Evolutionary conservation across 2,113 vertebrate genomes (phyloP).

Genomic region (Thunnus maccoyii): DNA sequence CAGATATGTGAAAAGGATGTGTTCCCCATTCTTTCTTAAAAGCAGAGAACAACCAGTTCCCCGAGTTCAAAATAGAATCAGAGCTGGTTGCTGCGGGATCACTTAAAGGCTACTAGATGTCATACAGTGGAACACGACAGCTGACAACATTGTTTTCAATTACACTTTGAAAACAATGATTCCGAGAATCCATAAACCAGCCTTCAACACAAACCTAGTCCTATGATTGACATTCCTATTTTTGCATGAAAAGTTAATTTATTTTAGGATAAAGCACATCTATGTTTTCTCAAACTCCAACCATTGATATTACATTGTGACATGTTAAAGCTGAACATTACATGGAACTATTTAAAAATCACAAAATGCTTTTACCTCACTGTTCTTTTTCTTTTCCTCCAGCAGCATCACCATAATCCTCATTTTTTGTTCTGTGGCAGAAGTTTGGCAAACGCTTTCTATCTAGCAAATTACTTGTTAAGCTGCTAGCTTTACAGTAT

Average conservation of each 20-base stretch:
- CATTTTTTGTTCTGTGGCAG: constrained; percentile 62
- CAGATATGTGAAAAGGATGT: neutral
- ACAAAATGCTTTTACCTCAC: constrained; percentile 65
- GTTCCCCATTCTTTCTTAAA: constrained; percentile 4
- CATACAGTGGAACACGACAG: neutral
- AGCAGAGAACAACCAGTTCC: neutral
- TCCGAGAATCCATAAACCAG: too few species aligned
- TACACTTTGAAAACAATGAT: neutral
- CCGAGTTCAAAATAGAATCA: constrained; percentile 5
- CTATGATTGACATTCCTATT: too few species aligned
- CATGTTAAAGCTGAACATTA: neutral
- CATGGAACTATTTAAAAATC: neutral
- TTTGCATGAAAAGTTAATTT: too few species aligned
- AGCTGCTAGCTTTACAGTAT: constrained; percentile 2
- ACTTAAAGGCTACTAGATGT: neutral
- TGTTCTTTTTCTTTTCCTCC: constrained; percentile 76
- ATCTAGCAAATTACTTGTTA: neutral
- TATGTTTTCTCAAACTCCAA: neutral
- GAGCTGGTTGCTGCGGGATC: neutral
- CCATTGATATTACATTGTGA: neutral
- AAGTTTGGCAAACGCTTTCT: constrained; percentile 14
- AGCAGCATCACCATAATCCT: constrained; percentile 81
- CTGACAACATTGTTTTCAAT: neutral
- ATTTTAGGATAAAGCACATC: neutral
- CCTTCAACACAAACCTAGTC: too few species aligned